These are phyloP conservation scores for Muschampia plurimacula DNA, from an alignment of 2,888 invertebrate genomes.

Conservation along the genomic window DNA sequence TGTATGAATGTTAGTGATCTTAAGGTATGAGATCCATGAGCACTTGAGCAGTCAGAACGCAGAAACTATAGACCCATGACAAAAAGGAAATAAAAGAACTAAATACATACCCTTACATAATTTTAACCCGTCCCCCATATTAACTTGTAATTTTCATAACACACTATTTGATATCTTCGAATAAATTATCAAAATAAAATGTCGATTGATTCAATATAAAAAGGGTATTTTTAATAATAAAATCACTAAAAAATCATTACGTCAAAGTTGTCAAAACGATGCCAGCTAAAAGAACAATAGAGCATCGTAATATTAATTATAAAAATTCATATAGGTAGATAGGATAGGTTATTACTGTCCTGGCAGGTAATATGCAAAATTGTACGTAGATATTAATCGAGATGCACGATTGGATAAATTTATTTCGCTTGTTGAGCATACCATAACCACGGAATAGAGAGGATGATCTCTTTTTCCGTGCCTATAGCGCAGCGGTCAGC, in stretches of 20 bases:
- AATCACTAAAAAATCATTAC: constrained; percentile 81
- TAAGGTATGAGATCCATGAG: not conserved
- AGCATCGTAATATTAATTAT: constrained; percentile 55
- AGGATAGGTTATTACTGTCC: not conserved
- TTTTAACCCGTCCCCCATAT: constrained; percentile 76
- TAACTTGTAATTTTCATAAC: constrained; percentile 79
- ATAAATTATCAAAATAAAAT: constrained; percentile 65
- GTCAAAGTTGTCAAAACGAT: constrained; percentile 79
- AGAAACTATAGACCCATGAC: not conserved
- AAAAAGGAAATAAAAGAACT: not conserved
- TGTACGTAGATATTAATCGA: no score
- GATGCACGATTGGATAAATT: no score
- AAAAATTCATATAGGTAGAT: constrained; percentile 71
- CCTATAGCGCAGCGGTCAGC: no score
- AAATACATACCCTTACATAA: constrained; percentile 67
- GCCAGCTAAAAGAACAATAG: constrained; percentile 64
- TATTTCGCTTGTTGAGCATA: no score
- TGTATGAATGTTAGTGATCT: no score
- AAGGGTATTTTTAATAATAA: constrained; percentile 66
- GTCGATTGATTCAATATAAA: constrained; percentile 70
- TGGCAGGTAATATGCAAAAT: constrained; percentile 17
- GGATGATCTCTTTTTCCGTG: no score
- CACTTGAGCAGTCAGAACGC: not conserved
- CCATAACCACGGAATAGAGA: no score
- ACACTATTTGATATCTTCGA: constrained; percentile 61